Percentiles rank a stretch among this genome's conserved stretches.
phyloP scores from a whole-genome alignment of 2,888 invertebrate genomes.

The Heliconius cydno region DNA sequence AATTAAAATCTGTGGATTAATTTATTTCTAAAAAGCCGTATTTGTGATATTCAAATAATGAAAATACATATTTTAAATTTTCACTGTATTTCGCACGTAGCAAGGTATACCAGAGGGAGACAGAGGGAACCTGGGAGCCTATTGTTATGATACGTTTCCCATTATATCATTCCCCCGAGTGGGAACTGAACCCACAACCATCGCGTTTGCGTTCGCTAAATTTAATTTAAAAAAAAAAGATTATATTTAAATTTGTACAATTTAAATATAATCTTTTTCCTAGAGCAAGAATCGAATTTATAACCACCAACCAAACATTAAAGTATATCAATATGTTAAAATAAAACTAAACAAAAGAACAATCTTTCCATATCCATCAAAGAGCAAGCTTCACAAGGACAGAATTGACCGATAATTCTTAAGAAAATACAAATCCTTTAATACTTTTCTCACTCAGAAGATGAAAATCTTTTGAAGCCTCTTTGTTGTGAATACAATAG shows the following conservation, averaged over 20 bases:
- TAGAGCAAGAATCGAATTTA: too few species aligned
- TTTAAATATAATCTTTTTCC: too few species aligned
- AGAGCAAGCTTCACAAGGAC: conserved; percentile 63
- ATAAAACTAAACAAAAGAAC: conserved; percentile 63
- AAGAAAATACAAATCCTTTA: conserved; percentile 63
- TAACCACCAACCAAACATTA: not conserved
- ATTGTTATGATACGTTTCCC: too few species aligned
- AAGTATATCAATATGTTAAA: conserved; percentile 49
- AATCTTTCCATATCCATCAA: conserved; percentile 65
- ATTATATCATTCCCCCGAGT: too few species aligned
- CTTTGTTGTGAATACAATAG: conserved; percentile 42
- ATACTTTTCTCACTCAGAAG: conserved; percentile 46
- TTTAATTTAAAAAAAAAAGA: too few species aligned
- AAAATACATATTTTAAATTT: too few species aligned
- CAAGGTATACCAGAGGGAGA: too few species aligned
- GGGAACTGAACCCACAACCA: too few species aligned
- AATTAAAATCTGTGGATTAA: not conserved
- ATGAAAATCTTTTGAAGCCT: conserved; percentile 46
- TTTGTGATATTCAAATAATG: not conserved
- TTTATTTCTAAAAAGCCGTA: not conserved
- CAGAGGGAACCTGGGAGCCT: too few species aligned
- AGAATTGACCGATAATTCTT: conserved; percentile 65
- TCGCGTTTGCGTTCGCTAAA: too few species aligned
- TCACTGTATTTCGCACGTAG: too few species aligned
- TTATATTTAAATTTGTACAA: too few species aligned